A percentile compares a stretch with the other conserved stretches of the same genome.
phyloP scores from a whole-genome alignment of 2,113 vertebrate species.

The Atrichornis clamosus region DNA sequence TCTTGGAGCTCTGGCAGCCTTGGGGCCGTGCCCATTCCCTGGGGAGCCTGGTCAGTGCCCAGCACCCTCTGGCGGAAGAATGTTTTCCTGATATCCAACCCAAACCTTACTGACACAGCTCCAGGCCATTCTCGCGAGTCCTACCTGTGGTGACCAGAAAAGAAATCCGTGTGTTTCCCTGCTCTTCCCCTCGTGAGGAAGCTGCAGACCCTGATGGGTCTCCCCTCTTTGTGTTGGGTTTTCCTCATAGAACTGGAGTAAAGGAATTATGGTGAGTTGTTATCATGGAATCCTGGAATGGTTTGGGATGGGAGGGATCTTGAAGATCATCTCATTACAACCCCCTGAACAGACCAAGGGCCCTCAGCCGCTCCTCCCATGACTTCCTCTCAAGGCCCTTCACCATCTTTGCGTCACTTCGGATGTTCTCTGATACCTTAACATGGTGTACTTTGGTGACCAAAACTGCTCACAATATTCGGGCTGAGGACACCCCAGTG shows the following conservation, averaged over 20 bases:
- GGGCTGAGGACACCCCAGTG: not conserved
- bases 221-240: not conserved
- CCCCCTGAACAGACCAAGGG: not conserved
- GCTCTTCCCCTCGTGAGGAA: too few species aligned
- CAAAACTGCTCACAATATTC: not conserved
- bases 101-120: too few species aligned
- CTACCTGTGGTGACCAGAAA: too few species aligned
- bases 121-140: too few species aligned
- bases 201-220: too few species aligned
- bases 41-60: too few species aligned
- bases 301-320: not conserved
- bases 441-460: rapidly evolving
- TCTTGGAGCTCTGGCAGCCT: too few species aligned
- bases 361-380: not conserved
- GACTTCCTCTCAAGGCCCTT: not conserved
- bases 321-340: too few species aligned
- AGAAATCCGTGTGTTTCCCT: too few species aligned
- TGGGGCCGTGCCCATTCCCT: too few species aligned
- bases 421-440: rapidly evolving
- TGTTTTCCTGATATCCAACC: too few species aligned
- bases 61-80: too few species aligned
- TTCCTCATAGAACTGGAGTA: not conserved
- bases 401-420: not conserved
- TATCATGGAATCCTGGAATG: not conserved
- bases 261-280: not conserved